These are phyloP conservation scores for Holotrichia oblita DNA, from an alignment of 1,140 invertebrate species.

Conservation along the genomic window DNA sequence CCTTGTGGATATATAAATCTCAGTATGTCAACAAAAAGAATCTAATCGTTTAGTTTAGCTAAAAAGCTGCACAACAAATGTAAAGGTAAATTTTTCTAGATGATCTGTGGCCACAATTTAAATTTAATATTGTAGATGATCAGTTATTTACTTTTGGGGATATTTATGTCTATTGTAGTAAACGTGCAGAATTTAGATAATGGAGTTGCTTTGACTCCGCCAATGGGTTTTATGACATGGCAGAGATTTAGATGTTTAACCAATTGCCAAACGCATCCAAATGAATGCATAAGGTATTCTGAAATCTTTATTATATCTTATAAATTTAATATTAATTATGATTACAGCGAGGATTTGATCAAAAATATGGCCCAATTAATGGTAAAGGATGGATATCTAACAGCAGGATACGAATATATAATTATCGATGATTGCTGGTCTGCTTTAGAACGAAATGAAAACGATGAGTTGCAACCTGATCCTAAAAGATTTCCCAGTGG, in stretches of 20 bases:
- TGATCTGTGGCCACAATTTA: too few species aligned
- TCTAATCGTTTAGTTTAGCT: too few species aligned
- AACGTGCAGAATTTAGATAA: constrained; percentile 62
- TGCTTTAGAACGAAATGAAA: constrained; percentile 71
- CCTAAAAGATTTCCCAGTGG: constrained; percentile 82
- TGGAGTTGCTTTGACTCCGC: constrained; percentile 69
- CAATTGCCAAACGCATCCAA: constrained; percentile 73
- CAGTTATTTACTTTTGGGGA: not conserved
- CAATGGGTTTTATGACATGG: constrained; percentile 87
- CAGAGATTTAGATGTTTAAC: constrained; percentile 75
- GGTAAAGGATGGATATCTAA: constrained; percentile 80
- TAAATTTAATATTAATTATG: constrained; percentile 10
- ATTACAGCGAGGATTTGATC: constrained; percentile 79
- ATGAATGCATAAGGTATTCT: constrained; percentile 72
- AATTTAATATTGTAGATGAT: not conserved
- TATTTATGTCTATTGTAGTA: not conserved
- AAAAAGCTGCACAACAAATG: too few species aligned
- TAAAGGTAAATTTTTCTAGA: too few species aligned
- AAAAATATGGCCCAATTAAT: constrained; percentile 82
- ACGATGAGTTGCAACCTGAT: constrained; percentile 77
- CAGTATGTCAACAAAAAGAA: too few species aligned
- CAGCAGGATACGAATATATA: constrained; percentile 84
- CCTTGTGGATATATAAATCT: too few species aligned
- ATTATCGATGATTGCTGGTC: constrained; percentile 93
- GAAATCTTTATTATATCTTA: not conserved